Conservation (phyloP, 2,113 vertebrate genomes). For the Hippolais icterina region DNA sequence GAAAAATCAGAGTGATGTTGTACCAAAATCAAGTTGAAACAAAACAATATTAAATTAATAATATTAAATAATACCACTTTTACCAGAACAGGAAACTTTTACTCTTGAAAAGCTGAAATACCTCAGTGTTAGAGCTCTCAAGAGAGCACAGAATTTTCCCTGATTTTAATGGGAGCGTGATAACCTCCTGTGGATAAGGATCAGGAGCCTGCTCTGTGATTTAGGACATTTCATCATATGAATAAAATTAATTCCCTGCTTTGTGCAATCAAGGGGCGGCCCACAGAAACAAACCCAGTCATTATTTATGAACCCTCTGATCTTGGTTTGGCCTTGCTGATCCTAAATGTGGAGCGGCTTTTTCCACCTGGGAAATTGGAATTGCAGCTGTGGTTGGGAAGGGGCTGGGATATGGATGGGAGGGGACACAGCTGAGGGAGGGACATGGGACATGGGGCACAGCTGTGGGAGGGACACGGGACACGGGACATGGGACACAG, state of each 20-base stretch:
- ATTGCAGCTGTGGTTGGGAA: neutral
- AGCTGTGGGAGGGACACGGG: neutral
- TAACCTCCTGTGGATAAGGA: neutral
- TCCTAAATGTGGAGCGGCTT: accelerated
- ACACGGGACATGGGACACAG: neutral
- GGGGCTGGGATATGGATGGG: accelerated
- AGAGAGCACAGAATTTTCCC: neutral
- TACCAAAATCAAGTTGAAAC: neutral
- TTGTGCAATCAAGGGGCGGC: neutral
- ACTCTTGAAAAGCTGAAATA: conserved; percentile 34
- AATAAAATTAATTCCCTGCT: neutral
- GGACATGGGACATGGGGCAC: accelerated
- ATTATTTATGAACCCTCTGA: neutral
- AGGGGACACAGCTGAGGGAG: accelerated
- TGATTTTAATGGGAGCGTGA: neutral
- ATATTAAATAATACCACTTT: neutral
- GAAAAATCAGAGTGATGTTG: neutral
- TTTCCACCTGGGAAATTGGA: accelerated
- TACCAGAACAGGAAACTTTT: conserved; percentile 33
- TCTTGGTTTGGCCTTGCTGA: neutral
- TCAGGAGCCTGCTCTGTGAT: neutral
- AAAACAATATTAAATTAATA: neutral
- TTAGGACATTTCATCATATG: neutral
- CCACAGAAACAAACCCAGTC: neutral
- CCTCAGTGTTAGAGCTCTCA: neutral